phyloP scores from a whole-genome alignment of 2,113 vertebrate genomes.

The Sula dactylatra region DNA sequence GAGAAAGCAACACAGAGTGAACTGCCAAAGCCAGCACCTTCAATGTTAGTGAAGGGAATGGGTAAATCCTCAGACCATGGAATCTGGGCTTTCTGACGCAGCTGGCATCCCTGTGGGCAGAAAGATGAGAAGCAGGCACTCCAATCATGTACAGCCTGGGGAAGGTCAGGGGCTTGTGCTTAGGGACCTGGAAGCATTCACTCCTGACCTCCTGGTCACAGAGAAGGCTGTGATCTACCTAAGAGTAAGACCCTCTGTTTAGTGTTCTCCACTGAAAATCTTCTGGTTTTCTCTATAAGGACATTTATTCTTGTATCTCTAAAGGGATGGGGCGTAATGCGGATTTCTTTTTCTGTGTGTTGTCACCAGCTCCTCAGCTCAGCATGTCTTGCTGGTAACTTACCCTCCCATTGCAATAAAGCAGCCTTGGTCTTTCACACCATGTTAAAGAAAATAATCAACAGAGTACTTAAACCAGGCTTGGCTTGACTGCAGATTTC shows the following conservation, averaged over 20 bases:
- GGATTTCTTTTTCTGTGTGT: neutral
- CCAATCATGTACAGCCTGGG: neutral
- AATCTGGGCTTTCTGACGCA: neutral
- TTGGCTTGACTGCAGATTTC: constrained; percentile 15
- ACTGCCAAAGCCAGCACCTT: neutral
- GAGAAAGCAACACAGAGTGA: neutral
- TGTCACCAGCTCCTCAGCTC: constrained; percentile 37
- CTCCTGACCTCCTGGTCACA: neutral
- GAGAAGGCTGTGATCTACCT: neutral
- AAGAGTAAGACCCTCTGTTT: neutral
- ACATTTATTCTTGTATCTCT: neutral
- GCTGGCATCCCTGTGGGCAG: neutral
- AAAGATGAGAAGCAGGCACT: neutral
- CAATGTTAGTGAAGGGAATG: neutral
- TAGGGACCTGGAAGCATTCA: neutral
- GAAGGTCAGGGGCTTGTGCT: neutral
- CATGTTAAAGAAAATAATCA: constrained; percentile 46
- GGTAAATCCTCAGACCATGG: neutral
- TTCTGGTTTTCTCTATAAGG: neutral
- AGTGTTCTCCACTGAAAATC: neutral
- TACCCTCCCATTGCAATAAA: constrained; percentile 11
- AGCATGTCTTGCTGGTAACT: constrained; percentile 33
- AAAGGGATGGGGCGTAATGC: neutral
- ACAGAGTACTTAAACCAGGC: neutral
- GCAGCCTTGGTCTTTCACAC: constrained; percentile 27